Evolutionary conservation across 2,113 vertebrate species (phyloP), one percentile per base, ranked within the genome.

Genomic region (Caloenas nicobarica): DNA sequence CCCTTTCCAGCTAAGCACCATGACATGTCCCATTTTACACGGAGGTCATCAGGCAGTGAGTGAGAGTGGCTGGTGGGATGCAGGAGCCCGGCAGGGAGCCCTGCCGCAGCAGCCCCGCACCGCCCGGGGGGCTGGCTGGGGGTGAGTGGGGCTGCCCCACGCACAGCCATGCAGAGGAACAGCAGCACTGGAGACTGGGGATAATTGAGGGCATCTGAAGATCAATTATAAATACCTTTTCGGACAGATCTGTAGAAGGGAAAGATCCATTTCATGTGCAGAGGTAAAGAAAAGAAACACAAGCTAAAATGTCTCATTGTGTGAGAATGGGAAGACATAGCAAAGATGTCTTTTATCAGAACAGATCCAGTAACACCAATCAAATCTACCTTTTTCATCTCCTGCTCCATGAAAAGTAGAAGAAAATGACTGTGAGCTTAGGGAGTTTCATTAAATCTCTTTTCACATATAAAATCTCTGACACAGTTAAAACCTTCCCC

Each of bases 381-480:
- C 33, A 76, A 91, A 85, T 64, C 33, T 83, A 50, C 18, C 46
- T 87, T 88, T 86, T 88, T 92, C 54, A 81, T 57, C 86, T 79
- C n/a, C 19, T 56, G 64, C 54, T 91, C 58, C 24, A 42, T 2
- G 0, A 81, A 89, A 94, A 86, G 51, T 57, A 83, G 7, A 56
- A 72, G 69, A 74, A 96, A 94, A 79, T 48, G 3, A 77, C 34
- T 51, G 50, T 68, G 38, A 87, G 61, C 34, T 93, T 88, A 80
- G 53, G 88, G 61, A 64, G 24, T 26, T 89, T 91, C 62, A 81
- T 84, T 89, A 94, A 78, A 86, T 84, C 34, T 88, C 42, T 97
- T 86, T 77, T 76, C 73, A 82, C 23, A 71, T 77, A 82, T 13
- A 87, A 93, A 93, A 81, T 57, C 57, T 86, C 64, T 19, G 62